Evolutionary conservation across 2,797 vertebrate species (phyloP), one percentile per base, ranked within the genome.

Genomic region (Coreius guichenoti): DNA sequence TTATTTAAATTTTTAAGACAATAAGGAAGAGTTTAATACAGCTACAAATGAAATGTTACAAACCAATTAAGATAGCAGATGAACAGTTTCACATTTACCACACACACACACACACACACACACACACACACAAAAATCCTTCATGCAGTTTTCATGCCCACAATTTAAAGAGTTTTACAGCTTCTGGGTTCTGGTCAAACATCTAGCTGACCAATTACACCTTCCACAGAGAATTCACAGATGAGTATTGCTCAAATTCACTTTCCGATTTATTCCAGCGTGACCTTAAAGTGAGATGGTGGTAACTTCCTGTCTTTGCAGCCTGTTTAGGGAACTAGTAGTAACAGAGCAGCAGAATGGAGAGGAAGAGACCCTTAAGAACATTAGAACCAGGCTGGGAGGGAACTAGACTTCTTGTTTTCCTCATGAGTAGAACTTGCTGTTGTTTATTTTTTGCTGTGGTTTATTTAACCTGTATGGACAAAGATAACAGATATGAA

Each of bases 371-470:
- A 80, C 19, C 23, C 54, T 84, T 72, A 74, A 89, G 56, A 82
- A 72, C 39, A 65, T 65, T 31, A 21, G 36, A 87, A 45, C 61
- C 67, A 65, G 69, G 23, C 14, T 21, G 49, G 36, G 19, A 74
- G 23, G 43, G 29, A 63, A n/a, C 79, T n/a, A 65, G 56, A 54
- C 29, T 29, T 33, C 33, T 31, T 31, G 29, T 21, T 39, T 81
- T 63, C 87, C 83, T 96, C 96, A 97, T 3, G 97, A 96, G 93
- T 97, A 98, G 92, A 98, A 99, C 90, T 94, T 98, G 92, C 97
- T 99, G 93, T 97, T 98, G 95, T 96, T 97, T 89, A 97, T 94
- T 91, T 96, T 97, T 94, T 97, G 98, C 91, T 97, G 97, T 91
- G 16, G 65, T 83, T 75, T 75, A 61, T 92, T 97, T 51, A 95